Percentiles rank a stretch among this genome's conserved stretches.
Evolutionary conservation across 2,888 invertebrate genomes (phyloP).

Genomic region (Serripes groenlandicus): DNA sequence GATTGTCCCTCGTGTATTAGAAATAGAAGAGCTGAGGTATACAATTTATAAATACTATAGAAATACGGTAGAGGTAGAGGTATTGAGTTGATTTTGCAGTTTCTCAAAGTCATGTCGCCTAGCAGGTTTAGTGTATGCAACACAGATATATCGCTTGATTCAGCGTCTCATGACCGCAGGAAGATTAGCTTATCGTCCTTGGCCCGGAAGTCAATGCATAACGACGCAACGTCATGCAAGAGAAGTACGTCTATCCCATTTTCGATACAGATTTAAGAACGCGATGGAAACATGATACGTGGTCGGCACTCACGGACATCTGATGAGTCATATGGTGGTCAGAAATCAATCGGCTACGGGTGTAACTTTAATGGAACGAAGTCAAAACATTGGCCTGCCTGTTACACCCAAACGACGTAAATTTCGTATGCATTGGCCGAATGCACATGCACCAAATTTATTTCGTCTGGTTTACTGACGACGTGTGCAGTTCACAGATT

Average conservation of each 20-base stretch:
- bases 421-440: neutral
- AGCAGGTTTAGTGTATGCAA: neutral
- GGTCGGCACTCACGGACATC: neutral
- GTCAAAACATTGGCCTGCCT: neutral
- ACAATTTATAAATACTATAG: too few relatives aligned
- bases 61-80: too few relatives aligned
- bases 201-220: neutral
- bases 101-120: neutral
- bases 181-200: neutral
- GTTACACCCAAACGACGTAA: neutral
- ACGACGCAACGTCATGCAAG: neutral
- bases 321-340: neutral
- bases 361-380: neutral
- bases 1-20: too few relatives aligned
- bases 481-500: too few relatives aligned
- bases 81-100: too few relatives aligned
- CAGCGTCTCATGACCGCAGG: neutral
- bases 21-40: too few relatives aligned
- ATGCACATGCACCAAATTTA: neutral
- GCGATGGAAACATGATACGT: neutral
- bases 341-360: neutral
- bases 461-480: neutral
- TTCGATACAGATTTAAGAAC: neutral
- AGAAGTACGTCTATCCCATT: neutral
- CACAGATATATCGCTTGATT: neutral